These are phyloP conservation scores for Drosophila lacertosa DNA, from an alignment of 1,140 invertebrate species.

Conservation along the genomic window DNA sequence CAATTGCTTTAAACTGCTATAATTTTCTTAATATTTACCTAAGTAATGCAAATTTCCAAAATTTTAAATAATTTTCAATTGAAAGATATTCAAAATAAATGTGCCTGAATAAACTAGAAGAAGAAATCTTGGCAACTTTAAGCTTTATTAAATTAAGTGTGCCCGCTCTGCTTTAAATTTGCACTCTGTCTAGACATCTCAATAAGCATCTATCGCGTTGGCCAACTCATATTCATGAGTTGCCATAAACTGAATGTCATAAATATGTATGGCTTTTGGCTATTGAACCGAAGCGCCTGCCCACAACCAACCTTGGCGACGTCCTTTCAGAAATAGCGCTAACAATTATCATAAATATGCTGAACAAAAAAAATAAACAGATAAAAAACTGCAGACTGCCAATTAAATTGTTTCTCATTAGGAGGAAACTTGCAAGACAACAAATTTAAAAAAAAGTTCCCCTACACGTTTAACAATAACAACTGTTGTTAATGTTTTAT, in stretches of 20 bases:
- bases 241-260: conserved; percentile 42
- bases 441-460: background rate
- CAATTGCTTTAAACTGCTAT: background rate
- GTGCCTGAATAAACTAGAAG: too few relatives aligned
- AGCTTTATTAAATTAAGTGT: background rate
- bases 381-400: conserved; percentile 6
- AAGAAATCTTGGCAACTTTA: background rate
- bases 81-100: background rate
- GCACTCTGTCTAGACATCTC: conserved; percentile 54
- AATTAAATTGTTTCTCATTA: conserved; percentile 46
- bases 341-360: conserved; percentile 64
- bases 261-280: conserved; percentile 41
- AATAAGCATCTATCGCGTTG: conserved; percentile 11
- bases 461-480: conserved; percentile 24
- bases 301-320: background rate
- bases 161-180: background rate
- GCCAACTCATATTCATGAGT: conserved; percentile 37
- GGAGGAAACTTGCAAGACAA: conserved; percentile 1
- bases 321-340: conserved; percentile 15
- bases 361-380: conserved; percentile 15
- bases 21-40: conserved; percentile 8
- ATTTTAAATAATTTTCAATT: conserved; percentile 13
- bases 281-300: conserved; percentile 26
- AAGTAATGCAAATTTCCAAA: conserved; percentile 7
- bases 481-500: conserved; percentile 60